Base-by-base conservation (phyloP, 2,888 invertebrate species). In the Cantharis rustica region DNA sequence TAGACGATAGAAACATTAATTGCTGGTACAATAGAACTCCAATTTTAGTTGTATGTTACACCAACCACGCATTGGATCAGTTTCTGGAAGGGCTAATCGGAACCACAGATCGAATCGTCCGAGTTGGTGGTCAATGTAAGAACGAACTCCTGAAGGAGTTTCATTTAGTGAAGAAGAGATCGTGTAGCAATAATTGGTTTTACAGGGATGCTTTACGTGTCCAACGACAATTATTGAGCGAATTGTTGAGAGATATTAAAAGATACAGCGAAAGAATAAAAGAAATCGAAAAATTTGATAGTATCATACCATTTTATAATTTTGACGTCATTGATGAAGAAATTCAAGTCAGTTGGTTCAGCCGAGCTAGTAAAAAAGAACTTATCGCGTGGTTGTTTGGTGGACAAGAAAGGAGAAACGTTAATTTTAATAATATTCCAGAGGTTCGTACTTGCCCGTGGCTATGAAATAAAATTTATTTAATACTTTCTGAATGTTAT, bases 1-100 rank as follows among this genome's bases (percentile, higher is more conserved):
- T 96, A 1, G n/a, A 47, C 47, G 47, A 47, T 0, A 87, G 90
- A 75, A 95, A 94, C 85, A 80, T 81, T 13, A 26, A 79, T 0
- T 27, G 79, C 1, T 90, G 90, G 90, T 85, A 84, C 26, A 89
- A 89, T 0, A 79, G 84, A 10, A 84, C 89, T 2, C 94, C 94
- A 0, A 93, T 96, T 86, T 88, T 96, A 10, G 89, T 96, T 0
- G 92, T 96, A 16, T 95, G 95, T 83, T 95, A 93, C 85, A 96
- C 96, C 9, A 96, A 97, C 88, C 95, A 96, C 85, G 96, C 96
- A 5, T 88, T 97, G 64, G 96, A 96, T 88, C 95, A 96, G 85
- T 96, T 96, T 85, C 87, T 96, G 47, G 93, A 95, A 85, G 94
- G 93, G 10, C 88, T 95, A 10, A 83, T 93, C 0, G 83, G 86